These are phyloP conservation scores for Pogonophryne albipinna DNA, from an alignment of 2,797 vertebrate genomes.

Conservation along the genomic window DNA sequence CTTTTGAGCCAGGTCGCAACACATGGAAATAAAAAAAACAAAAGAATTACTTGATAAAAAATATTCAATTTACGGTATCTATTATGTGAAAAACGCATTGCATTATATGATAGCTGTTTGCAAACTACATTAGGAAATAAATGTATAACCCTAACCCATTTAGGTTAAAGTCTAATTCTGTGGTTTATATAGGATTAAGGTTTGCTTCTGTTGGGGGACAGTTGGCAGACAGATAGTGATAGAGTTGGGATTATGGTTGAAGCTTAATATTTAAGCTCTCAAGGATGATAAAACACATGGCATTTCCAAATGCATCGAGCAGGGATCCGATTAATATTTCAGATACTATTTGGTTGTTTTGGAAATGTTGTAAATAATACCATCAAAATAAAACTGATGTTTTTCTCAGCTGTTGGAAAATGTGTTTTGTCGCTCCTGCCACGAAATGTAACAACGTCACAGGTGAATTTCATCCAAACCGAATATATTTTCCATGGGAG, in stretches of 20 bases:
- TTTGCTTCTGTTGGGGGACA: conserved; percentile 73
- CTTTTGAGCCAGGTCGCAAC: no score
- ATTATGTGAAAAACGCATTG: neutral
- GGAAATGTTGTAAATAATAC: conserved; percentile 40
- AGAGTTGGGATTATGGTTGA: conserved; percentile 77
- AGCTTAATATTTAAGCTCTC: conserved; percentile 79
- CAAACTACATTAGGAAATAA: conserved; percentile 1
- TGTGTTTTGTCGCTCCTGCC: conserved; percentile 5
- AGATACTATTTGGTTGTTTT: conserved; percentile 42
- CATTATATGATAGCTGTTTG: conserved; percentile 3
- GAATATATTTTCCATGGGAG: conserved; percentile 47
- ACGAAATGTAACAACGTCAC: conserved; percentile 30
- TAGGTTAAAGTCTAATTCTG: conserved; percentile 74
- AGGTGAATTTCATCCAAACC: conserved; percentile 48
- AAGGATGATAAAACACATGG: conserved; percentile 80
- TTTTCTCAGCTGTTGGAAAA: conserved; percentile 6
- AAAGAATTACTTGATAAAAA: neutral
- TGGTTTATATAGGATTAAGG: conserved; percentile 74
- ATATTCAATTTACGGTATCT: neutral
- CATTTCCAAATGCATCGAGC: conserved; percentile 68
- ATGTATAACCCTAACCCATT: conserved; percentile 41
- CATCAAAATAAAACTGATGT: conserved; percentile 11
- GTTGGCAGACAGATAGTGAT: conserved; percentile 77
- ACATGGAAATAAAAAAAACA: conserved; percentile 40
- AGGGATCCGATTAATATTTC: conserved; percentile 64